phyloP scores from a whole-genome alignment of 2,888 invertebrate genomes.

The Lampropteryx suffumata region DNA sequence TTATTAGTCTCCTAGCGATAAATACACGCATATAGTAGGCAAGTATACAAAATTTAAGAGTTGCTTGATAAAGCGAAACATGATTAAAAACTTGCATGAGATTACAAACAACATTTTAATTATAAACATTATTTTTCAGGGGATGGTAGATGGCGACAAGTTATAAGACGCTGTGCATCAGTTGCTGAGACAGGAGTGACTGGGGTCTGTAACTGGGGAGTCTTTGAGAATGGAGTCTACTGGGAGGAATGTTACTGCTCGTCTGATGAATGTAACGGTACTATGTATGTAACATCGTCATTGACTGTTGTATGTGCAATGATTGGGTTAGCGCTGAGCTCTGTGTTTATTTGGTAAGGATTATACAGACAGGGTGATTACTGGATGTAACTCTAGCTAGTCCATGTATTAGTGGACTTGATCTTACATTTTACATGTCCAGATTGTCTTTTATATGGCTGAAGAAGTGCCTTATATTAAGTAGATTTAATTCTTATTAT shows the following conservation, averaged over 20 bases:
- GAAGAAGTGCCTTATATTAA: slow-evolving; percentile 5
- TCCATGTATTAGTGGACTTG: no score
- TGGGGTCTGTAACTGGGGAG: slow-evolving; percentile 98
- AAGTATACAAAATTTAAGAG: no score
- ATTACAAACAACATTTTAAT: no score
- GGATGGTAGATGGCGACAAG: slow-evolving; percentile 97
- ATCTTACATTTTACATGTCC: no score
- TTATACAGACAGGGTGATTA: neutral
- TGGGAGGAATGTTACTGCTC: slow-evolving; percentile 99
- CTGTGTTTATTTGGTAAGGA: slow-evolving; percentile 11
- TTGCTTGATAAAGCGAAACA: no score
- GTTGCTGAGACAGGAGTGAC: slow-evolving; percentile 96
- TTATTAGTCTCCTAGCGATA: neutral
- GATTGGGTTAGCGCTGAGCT: slow-evolving; percentile 6
- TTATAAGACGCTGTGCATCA: slow-evolving; percentile 94
- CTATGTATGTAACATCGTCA: slow-evolving; percentile 49
- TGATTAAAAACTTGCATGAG: no score
- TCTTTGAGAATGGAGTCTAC: slow-evolving; percentile 96
- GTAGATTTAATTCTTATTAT: neutral
- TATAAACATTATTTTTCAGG: slow-evolving; percentile 79
- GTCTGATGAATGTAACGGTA: slow-evolving; percentile 92
- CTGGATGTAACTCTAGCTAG: slow-evolving; percentile 4
- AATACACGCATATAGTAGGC: no score
- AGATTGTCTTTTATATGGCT: no score
- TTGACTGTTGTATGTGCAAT: slow-evolving; percentile 39